Base-by-base conservation (phyloP, 2,888 invertebrate genomes). In the Napeogenes sylphis region DNA sequence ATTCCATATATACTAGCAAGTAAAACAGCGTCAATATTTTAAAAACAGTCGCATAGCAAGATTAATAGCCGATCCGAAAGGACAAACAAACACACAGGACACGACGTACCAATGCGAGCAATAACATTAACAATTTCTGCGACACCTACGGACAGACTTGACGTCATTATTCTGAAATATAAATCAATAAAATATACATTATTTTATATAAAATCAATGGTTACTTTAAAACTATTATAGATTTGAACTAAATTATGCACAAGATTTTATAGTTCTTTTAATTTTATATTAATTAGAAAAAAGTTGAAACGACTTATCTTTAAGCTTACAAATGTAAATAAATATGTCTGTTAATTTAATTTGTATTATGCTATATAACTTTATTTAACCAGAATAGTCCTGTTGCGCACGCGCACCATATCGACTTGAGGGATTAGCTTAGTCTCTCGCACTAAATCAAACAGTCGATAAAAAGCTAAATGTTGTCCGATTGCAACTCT, bases 391-490 rank as follows among this genome's bases (percentile, higher is more conserved):
- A 42, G 42, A 42, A 42, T 42, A 87, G 62, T 46, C 14, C 69
- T 63, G 45, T 68, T 74, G 73, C 73, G 70, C 71, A 68, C 67
- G 55, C 71, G 72, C 35, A 35, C 80, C 81, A 79, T 88, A 89
- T 90, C 90, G 85, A 79, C 80, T 85, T 90, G 90, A 90, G 71
- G 88, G 87, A 90, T 90, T 88, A 86, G 79, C 82, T 81, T 79
- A 75, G 74, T 75, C 72, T 68, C 66, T 67, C 65, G 68, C 83
- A 82, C 76, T 87, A 87, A 86, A 87, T 87, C 87, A 87, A 86
- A 77, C 76, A 84, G 85, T 87, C 87, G 88, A 88, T 88, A 88
- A 89, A 90, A 90, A 88, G 87, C 86, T 89, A 90, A 90, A 90
- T 88, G 88, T 85, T 85, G 87, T 82, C 84, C 88, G 90, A 90